These are phyloP conservation scores for Eretmocerus hayati DNA, from an alignment of 2,888 invertebrate species.

Conservation along the genomic window DNA sequence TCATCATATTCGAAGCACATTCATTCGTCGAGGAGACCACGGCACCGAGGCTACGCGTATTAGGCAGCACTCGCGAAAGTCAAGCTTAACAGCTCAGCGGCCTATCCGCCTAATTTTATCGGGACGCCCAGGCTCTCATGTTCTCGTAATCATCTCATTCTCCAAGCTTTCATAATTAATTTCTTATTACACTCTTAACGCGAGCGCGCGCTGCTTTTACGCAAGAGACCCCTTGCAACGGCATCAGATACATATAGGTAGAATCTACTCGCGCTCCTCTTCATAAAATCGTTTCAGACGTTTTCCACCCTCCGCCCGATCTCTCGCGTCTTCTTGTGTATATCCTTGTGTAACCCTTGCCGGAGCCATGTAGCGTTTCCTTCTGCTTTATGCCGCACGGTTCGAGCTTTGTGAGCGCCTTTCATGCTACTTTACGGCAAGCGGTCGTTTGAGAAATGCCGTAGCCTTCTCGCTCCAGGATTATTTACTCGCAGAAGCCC, in stretches of 20 bases:
- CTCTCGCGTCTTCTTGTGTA: constrained; percentile 7
- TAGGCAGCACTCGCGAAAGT: too few relatives aligned
- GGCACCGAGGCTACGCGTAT: too few relatives aligned
- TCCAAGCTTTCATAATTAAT: constrained; percentile 16
- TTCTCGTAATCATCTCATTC: constrained; percentile 15
- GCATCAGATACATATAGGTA: constrained; percentile 5
- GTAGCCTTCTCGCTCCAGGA: too few relatives aligned
- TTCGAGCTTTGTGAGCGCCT: too few relatives aligned
- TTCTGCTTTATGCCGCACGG: background rate
- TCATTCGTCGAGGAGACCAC: too few relatives aligned
- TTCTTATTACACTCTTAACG: constrained; percentile 21
- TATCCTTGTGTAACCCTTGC: constrained; percentile 17
- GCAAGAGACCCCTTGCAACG: constrained; percentile 19
- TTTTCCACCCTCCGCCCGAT: constrained; percentile 12
- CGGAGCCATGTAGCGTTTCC: background rate
- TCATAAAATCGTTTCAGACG: constrained; percentile 11
- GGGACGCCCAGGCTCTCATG: constrained; percentile 2
- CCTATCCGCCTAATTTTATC: constrained; percentile 15
- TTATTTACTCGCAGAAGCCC: too few relatives aligned
- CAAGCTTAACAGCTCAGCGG: too few relatives aligned
- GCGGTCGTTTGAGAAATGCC: too few relatives aligned
- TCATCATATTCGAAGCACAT: too few relatives aligned
- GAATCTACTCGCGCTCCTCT: constrained; percentile 14
- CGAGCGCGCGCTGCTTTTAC: constrained; percentile 23
- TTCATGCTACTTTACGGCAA: too few relatives aligned